Base-by-base conservation (phyloP, 1,140 invertebrate genomes). In the Cataglyphis hispanica region DNA sequence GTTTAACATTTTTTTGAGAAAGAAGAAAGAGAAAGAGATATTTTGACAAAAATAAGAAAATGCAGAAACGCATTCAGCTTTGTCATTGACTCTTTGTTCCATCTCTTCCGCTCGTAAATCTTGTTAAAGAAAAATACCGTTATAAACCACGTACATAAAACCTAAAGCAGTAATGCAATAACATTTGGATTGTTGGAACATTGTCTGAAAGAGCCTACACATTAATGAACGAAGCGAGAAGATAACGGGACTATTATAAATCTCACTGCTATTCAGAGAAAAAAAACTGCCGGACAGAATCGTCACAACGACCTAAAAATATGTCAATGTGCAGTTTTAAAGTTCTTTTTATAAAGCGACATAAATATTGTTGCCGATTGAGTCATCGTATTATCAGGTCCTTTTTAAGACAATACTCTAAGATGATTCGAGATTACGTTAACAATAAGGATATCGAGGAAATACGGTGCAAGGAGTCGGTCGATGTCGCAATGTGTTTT, bases 181-280 rank as follows among this genome's bases (percentile, higher is more conserved):
- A 72, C 27, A 37, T 37, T 74, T 16, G 13, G 53, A n/a, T n/a
- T n/a, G n/a, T n/a, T 19, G 22, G 8, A 2, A 19, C 16, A 4
- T 61, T n/a, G 0, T 4, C 27, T 19, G 40, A 13, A 13, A 25
- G 7, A 70, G 5, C 19, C 83, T 89, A 92, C 81, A 93, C 91
- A 93, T 92, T 90, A 92, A 50, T 25, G 7, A 19, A 8, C 10
- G 19, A 76, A 53, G 10, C 83, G 69, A 70, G 40, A 34, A 84
- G 87, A 85, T 50, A 80, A 87, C 91, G 90, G 91, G 84, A 84
- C 80, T 76, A 91, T 90, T 87, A 90, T 78, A 93, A 87, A 93
- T 94, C 91, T 93, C 91, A 92, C 86, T n/a, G n/a, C 63, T 89
- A 89, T 93, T 91, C 90, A 84, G 61, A 78, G 31, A 89, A 74